phyloP scores from a whole-genome alignment of 1,140 invertebrate species.

The Drosophila seguyi region DNA sequence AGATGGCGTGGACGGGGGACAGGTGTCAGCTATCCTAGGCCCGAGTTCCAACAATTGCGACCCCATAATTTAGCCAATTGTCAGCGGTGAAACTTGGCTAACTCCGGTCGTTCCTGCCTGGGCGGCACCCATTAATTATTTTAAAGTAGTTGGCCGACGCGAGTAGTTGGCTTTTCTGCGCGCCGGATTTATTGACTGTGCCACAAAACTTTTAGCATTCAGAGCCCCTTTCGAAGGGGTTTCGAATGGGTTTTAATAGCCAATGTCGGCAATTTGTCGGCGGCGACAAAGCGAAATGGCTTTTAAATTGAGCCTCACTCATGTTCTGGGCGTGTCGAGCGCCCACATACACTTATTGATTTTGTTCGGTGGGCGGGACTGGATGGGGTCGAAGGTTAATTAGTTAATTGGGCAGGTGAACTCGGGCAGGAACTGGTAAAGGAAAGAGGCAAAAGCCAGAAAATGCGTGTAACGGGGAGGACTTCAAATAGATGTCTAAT shows the following conservation, averaged over 20 bases:
- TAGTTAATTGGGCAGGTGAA: constrained; percentile 70
- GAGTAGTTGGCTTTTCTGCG: constrained; percentile 59
- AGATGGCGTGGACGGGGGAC: constrained; percentile 8
- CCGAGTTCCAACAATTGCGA: constrained; percentile 34
- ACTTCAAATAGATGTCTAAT: background rate
- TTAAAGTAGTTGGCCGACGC: constrained; percentile 78
- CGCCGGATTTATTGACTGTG: constrained; percentile 73
- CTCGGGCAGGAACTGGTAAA: background rate
- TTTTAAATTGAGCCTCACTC: constrained; percentile 64
- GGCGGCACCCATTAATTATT: constrained; percentile 82
- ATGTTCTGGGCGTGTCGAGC: constrained; percentile 58
- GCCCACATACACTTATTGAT: constrained; percentile 73
- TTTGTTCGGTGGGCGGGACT: constrained; percentile 40
- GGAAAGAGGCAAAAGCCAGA: background rate
- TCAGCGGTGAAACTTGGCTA: constrained; percentile 60
- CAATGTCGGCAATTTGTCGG: constrained; percentile 62
- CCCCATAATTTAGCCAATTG: constrained; percentile 77
- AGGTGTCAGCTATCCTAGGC: constrained; percentile 25
- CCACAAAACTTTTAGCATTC: constrained; percentile 54
- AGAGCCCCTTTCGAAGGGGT: constrained; percentile 6
- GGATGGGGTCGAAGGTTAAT: constrained; percentile 65
- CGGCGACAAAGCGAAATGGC: constrained; percentile 75
- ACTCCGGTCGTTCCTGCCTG: constrained; percentile 48
- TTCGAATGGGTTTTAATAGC: constrained; percentile 55
- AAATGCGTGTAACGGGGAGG: background rate